Evolutionary conservation across 2,797 vertebrate genomes (phyloP).

Genomic region (Tapera naevia): DNA sequence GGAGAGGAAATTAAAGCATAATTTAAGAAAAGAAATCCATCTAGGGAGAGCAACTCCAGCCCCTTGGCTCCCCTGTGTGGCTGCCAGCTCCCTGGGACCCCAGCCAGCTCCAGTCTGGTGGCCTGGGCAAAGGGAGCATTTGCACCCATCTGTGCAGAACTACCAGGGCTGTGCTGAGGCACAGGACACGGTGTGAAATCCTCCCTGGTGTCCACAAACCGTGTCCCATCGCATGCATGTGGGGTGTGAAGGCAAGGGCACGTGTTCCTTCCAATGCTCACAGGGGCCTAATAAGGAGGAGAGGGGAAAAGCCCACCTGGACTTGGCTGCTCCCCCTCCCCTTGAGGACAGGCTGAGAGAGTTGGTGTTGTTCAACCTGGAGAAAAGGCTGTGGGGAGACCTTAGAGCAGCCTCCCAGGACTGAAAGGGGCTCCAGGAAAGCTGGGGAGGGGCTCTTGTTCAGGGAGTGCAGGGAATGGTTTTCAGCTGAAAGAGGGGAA

Average conservation of each 20-base stretch:
- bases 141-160: not conserved
- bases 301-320: too few relatives aligned
- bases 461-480: too few relatives aligned
- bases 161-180: not conserved
- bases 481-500: too few relatives aligned
- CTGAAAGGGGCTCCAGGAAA: too few relatives aligned
- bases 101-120: not conserved
- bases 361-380: too few relatives aligned
- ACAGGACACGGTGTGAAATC: accelerated
- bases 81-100: not conserved
- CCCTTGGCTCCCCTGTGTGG: not conserved
- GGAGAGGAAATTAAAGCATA: slow-evolving; percentile 64
- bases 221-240: accelerated
- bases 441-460: too few relatives aligned
- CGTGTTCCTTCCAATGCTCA: too few relatives aligned
- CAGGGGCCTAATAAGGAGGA: too few relatives aligned
- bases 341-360: too few relatives aligned
- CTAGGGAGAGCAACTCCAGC: not conserved
- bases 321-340: too few relatives aligned
- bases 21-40: slow-evolving; percentile 46
- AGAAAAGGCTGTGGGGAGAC: too few relatives aligned
- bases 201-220: accelerated
- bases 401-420: too few relatives aligned
- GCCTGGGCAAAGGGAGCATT: not conserved
- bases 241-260: not conserved